Evolutionary conservation across 2,888 invertebrate species (phyloP).

Genomic region (Eupithecia abbreviata): DNA sequence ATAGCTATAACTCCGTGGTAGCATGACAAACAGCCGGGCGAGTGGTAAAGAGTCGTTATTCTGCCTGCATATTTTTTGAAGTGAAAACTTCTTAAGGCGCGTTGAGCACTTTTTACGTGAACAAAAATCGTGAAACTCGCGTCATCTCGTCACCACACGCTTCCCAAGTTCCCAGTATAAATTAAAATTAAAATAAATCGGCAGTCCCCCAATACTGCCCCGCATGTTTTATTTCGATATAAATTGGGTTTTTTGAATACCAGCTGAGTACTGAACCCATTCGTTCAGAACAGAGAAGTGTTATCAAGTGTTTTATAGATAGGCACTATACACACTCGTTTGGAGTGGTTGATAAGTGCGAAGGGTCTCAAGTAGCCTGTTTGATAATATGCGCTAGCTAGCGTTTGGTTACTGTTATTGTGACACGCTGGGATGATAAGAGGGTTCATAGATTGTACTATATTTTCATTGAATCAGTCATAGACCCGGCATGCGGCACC

Average conservation of each 20-base stretch:
- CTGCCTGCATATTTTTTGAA: constrained; percentile 35
- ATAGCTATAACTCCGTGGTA: constrained; percentile 81
- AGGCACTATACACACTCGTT: neutral
- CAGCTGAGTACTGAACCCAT: neutral
- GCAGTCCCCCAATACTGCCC: too few species aligned
- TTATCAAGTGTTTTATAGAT: neutral
- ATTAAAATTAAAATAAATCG: too few species aligned
- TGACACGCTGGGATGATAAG: neutral
- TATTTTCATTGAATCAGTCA: neutral
- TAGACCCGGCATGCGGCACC: neutral
- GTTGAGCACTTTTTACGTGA: too few species aligned
- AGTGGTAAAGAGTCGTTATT: constrained; percentile 62
- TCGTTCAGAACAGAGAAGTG: neutral
- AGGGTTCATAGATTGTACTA: neutral
- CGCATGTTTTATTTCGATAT: too few species aligned
- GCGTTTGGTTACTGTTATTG: neutral
- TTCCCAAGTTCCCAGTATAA: too few species aligned
- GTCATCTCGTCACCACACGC: too few species aligned
- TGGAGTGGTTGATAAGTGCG: neutral
- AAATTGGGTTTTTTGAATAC: neutral
- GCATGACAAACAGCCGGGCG: constrained; percentile 78
- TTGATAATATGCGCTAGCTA: neutral
- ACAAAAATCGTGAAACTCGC: too few species aligned
- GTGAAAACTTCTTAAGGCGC: too few species aligned
- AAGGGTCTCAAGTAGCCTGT: neutral